Evolutionary conservation across 2,888 invertebrate genomes (phyloP), one percentile per base, ranked within the genome.

Genomic region (Chloromyia formosa): DNA sequence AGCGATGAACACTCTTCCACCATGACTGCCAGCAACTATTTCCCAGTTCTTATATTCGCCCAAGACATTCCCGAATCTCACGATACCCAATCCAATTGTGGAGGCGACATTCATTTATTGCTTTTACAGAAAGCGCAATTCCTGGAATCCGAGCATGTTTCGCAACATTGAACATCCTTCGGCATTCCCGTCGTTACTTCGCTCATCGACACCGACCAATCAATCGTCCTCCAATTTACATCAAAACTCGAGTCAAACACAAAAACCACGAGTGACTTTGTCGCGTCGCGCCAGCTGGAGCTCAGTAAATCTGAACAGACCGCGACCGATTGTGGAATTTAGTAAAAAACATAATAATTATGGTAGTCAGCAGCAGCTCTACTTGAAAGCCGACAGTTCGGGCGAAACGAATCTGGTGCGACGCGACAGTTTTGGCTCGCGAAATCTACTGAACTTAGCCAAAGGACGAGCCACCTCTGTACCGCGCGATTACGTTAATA

Each of bases 111-210:
- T n/a, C n/a, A n/a, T n/a, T n/a, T n/a, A n/a, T n/a, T n/a, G n/a
- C n/a, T n/a, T 40, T 77, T 77, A 20, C 74, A 77, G 77, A 74
- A 77, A 77, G 64, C 74, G 75, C 42, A 74, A 75, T 69, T 77
- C 77, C 18, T 75, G 75, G 77, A 75, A 69, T 74, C 71, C 77
- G 62, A 74, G 69, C 27, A 75, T 74, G 74, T 77, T 75, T 49
- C 87, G 88, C 3, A 91, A 90, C 78, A 79, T 91, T 77, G 89
- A 89, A 78, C 92, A 93, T 82, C 93, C 93, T 0, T 91, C 92
- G 22, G 87, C 89, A 27, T 93, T 93, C 81, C 91, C 92, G 64
- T 89, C 90, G 78, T 88, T 89, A 56, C 85, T 93, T 74, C 87
- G 92, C 0, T 88, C 89, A 74, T 42, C 56, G 12, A 69, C 69